Base-by-base conservation (phyloP, 2,888 invertebrate genomes). In the Bimastos eiseni region DNA sequence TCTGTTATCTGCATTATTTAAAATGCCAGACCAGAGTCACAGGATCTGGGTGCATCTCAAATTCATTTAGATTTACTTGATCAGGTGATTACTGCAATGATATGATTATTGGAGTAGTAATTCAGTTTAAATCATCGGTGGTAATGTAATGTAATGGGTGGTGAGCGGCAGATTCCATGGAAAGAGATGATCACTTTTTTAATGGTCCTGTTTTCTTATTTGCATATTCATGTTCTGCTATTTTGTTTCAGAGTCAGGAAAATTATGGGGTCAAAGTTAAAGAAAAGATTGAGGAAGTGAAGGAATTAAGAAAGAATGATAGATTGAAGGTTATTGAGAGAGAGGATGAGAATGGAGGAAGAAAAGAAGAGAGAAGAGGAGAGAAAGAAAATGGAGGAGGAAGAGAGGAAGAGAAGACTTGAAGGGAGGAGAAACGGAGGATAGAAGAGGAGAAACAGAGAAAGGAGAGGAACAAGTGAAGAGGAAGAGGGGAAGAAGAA, bases 391-490 rank as follows among this genome's bases (percentile, higher is more conserved):
- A 84, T 34, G 84, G 84, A 33, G 33, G 34, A 84, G 17, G 84
- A 84, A 84, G 84, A 84, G 84, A 36, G 34, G 84, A 84, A 33
- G 84, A 84, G 34, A 36, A 84, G 84, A 36, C 84, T 84, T 17
- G 84, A 84, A 36, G 86, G 37, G 36, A 34, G 37, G 37, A 86
- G 30, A 83, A 36, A 83, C 13, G 83, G 34, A 36, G 83, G 30
- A 83, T 34, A 83, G 83, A 83, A 17, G 34, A 36, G 33, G 34
- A 83, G n/a, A 86, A 37, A 15, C 34, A 37, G n/a, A 37, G 86
- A 8, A 36, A 86, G 37, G 37, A 86, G 37, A 86, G 24, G 86
- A 86, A 8, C 36, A 86, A 86, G 86, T 6, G 17, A 37, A 37
- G n/a, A 86, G 86, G 15, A 37, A 37, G 8, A 86, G 36, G 86